Base-by-base conservation (phyloP, 2,113 vertebrate genomes). In the Pholis gunnellus region DNA sequence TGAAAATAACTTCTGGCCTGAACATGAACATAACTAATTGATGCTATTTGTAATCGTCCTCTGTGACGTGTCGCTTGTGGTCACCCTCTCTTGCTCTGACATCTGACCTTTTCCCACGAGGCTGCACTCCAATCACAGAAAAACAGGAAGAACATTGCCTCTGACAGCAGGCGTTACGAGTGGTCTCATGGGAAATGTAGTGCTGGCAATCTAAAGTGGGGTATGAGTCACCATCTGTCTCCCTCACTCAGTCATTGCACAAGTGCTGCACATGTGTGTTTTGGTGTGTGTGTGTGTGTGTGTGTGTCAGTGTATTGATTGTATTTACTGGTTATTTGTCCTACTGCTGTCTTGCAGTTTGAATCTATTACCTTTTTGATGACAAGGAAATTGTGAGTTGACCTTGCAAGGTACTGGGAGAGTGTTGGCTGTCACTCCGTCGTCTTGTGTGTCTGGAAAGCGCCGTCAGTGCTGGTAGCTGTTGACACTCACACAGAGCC, bases 111-210 rank as follows among this genome's bases (percentile, higher is more conserved):
- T 68, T 79, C 92, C 87, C 91, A 72, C 29, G 85, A 91, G 90
- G 72, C 73, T 27, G 70, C 59, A 70, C 77, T 88, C 87, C 91
- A 93, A 88, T 94, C 91, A 93, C 83, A 81, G 86, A 83, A 90
- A 92, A 92, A 87, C 84, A 90, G 85, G 90, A 93, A 87, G 93
- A 94, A 90, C 92, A 93, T 92, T 90, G 83, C 86, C 59, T 90
- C 76, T 92, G 94, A 94, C 91, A 92, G 87, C 80, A 82, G 87
- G 85, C 87, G 78, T 93, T 93, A 89, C 84, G 87, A 93, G 89
- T 87, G 89, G 91, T 77, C 94, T 94, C 92, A 91, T 94, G 94
- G 94, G 94, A 94, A 95, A 95, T 95, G 94, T 91, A 93, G 94
- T 95, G 83, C 86, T 92, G 83, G 91, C 89, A 89, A 89, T 91